A percentile compares a stretch with the other conserved stretches of the same genome.
These are phyloP conservation scores for Diploscapter pachys DNA, from an alignment of 1,140 invertebrate genomes.

Conservation along the genomic window DNA sequence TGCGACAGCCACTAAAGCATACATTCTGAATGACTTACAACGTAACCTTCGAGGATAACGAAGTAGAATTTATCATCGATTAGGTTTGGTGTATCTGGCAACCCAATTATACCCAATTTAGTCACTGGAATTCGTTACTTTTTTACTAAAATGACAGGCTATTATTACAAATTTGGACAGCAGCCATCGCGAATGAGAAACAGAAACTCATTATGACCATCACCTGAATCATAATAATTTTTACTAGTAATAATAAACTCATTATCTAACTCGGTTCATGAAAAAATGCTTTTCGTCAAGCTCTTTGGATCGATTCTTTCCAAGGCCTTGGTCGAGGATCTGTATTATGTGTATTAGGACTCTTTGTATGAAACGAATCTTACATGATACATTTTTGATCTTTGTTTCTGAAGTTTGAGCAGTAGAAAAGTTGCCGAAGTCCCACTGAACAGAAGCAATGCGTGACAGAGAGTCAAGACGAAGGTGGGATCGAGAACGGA, in stretches of 20 bases:
- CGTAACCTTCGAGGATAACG: constrained; percentile 25
- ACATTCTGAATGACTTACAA: background rate
- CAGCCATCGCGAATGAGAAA: constrained; percentile 13
- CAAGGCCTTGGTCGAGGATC: constrained; percentile 24
- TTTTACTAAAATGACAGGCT: background rate
- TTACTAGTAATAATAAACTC: too few species aligned
- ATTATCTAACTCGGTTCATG: constrained; percentile 1
- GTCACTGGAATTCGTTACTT: constrained; percentile 13
- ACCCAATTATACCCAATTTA: constrained; percentile 15
- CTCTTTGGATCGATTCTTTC: constrained; percentile 25
- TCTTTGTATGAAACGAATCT: background rate
- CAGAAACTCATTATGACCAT: constrained; percentile 19
- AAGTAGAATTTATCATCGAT: constrained; percentile 26
- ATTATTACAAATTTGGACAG: constrained; percentile 25
- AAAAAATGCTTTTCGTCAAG: constrained; percentile 26
- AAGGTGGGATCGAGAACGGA: constrained; percentile 26
- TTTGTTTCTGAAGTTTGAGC: constrained; percentile 30
- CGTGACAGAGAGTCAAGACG: constrained; percentile 29
- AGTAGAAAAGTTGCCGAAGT: constrained; percentile 20
- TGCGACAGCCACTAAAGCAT: background rate
- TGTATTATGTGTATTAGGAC: background rate
- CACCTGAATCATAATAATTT: background rate
- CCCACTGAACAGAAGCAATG: constrained; percentile 30
- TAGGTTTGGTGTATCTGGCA: constrained; percentile 27
- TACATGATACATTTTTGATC: constrained; percentile 31